These are phyloP conservation scores for Drosophila merina DNA, from an alignment of 2,888 invertebrate species.

Conservation along the genomic window DNA sequence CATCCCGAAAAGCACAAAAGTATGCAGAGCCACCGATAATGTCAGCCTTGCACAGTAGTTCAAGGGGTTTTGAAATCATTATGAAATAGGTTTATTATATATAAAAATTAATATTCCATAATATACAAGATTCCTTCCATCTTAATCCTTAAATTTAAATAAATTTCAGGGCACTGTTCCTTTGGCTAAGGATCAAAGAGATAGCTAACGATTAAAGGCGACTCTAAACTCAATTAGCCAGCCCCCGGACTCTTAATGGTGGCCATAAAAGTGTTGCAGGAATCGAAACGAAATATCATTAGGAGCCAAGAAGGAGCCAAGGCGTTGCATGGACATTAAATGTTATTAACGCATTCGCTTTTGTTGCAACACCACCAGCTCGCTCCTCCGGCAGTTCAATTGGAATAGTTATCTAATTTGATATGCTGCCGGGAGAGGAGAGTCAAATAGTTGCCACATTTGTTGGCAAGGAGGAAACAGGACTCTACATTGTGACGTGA, in stretches of 20 bases:
- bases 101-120: not conserved
- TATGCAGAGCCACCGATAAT: slow-evolving; percentile 52
- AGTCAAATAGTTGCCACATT: slow-evolving; percentile 50
- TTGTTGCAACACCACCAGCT: slow-evolving; percentile 44
- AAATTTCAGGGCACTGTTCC: not conserved
- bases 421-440: slow-evolving; percentile 29
- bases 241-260: slow-evolving; percentile 23
- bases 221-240: slow-evolving; percentile 73
- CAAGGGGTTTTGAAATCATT: not conserved
- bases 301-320: slow-evolving; percentile 3
- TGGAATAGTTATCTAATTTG: slow-evolving; percentile 75
- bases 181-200: slow-evolving; percentile 7
- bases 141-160: too few species aligned
- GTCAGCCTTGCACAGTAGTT: slow-evolving; percentile 9
- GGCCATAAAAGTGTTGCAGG: slow-evolving; percentile 65
- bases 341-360: slow-evolving; percentile 74
- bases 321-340: slow-evolving; percentile 65
- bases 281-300: slow-evolving; percentile 72
- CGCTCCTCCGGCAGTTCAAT: slow-evolving; percentile 54
- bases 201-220: slow-evolving; percentile 62
- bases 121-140: too few species aligned
- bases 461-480: slow-evolving; percentile 32
- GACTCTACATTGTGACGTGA: slow-evolving; percentile 63
- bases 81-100: too few species aligned
- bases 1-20: slow-evolving; percentile 48